These are phyloP conservation scores for Agriotes lineatus DNA, from an alignment of 2,888 invertebrate genomes.

Conservation along the genomic window DNA sequence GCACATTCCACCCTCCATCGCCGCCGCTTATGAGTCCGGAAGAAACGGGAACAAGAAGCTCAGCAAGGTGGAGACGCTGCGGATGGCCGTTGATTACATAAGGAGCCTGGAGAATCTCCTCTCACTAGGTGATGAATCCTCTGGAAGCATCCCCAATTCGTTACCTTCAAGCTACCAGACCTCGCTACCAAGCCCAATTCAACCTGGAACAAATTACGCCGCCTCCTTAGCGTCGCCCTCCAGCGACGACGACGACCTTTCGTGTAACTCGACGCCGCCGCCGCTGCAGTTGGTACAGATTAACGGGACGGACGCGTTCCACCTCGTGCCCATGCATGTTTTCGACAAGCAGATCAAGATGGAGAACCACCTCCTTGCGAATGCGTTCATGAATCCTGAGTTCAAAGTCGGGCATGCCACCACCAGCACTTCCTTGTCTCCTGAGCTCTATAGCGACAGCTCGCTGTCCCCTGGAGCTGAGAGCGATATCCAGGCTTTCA, in stretches of 20 bases:
- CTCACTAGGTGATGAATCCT: conserved; percentile 71
- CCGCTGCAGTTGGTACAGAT: conserved; percentile 73
- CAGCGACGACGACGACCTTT: conserved; percentile 67
- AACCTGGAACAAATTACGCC: conserved; percentile 50
- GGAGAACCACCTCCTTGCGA: conserved; percentile 66
- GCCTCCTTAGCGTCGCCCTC: conserved; percentile 65
- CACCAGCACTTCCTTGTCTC: conserved; percentile 60
- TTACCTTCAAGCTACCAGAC: conserved; percentile 38
- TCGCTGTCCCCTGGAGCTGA: conserved; percentile 63
- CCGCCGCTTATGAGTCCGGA: conserved; percentile 75
- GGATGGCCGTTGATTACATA: conserved; percentile 93
- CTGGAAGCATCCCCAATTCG: conserved; percentile 37
- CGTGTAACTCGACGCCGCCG: conserved; percentile 65
- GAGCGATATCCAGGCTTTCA: conserved; percentile 52
- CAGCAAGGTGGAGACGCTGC: conserved; percentile 89
- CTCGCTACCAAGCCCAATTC: conserved; percentile 65
- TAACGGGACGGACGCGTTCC: conserved; percentile 73
- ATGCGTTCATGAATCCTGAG: conserved; percentile 65
- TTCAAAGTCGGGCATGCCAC: conserved; percentile 68
- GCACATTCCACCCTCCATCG: conserved; percentile 88
- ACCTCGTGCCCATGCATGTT: conserved; percentile 71
- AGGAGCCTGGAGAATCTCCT: conserved; percentile 82
- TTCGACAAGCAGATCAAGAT: conserved; percentile 67
- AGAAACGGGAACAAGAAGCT: conserved; percentile 81
- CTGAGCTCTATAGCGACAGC: conserved; percentile 63